Evolutionary conservation across 2,888 invertebrate genomes (phyloP).

Genomic region (Habroteleia sp.): DNA sequence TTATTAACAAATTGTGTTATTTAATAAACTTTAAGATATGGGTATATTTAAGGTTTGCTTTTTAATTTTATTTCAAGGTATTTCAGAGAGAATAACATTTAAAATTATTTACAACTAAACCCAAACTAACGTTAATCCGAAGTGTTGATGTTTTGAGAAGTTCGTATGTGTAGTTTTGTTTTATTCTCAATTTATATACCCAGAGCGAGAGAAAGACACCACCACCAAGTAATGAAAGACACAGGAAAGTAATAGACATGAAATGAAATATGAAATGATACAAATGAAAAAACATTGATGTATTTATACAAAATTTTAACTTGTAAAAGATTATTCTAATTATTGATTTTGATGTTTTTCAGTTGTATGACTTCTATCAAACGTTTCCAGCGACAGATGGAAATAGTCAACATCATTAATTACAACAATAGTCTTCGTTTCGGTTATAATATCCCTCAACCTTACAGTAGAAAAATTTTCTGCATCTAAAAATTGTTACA

Average conservation of each 20-base stretch:
- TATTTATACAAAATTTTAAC: too few species aligned
- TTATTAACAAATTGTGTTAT: too few species aligned
- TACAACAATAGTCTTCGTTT: slow-evolving; percentile 9
- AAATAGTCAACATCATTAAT: too few species aligned
- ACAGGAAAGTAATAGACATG: slow-evolving; percentile 3
- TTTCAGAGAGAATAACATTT: too few species aligned
- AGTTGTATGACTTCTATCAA: too few species aligned
- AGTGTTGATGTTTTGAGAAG: slow-evolving; percentile 3
- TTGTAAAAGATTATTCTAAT: too few species aligned
- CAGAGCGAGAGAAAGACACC: slow-evolving; percentile 37
- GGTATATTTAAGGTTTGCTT: too few species aligned
- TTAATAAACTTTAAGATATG: too few species aligned
- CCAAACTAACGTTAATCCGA: slow-evolving; percentile 18
- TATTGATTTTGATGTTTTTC: too few species aligned
- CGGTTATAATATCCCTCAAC: slow-evolving; percentile 21
- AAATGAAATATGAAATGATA: neutral
- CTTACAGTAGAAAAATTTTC: slow-evolving; percentile 7
- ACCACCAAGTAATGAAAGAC: slow-evolving; percentile 23
- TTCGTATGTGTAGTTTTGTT: slow-evolving; percentile 6
- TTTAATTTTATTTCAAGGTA: too few species aligned
- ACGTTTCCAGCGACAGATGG: too few species aligned
- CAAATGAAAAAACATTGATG: slow-evolving; percentile 19
- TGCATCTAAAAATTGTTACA: neutral
- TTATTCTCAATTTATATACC: neutral
- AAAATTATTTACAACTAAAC: slow-evolving; percentile 21